phyloP scores from a whole-genome alignment of 92 coral and sea anemone species.

The Zoanthus sociatus region DNA sequence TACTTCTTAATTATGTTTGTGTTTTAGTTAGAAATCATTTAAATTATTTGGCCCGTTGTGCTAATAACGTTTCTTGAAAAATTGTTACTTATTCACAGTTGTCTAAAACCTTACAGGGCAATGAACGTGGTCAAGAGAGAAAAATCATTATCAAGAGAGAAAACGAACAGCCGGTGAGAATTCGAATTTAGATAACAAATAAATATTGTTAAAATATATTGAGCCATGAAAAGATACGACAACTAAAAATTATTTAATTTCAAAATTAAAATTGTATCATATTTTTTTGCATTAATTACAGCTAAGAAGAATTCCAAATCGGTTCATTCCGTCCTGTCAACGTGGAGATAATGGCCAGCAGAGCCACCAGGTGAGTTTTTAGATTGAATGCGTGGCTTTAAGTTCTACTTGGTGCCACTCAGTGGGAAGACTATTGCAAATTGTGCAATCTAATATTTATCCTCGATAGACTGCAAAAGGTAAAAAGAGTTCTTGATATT shows the following conservation, averaged over 20 bases:
- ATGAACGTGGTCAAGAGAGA: not conserved
- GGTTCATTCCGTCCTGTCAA: not conserved
- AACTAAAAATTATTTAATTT: too few species aligned
- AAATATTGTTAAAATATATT: too few species aligned
- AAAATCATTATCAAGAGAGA: not conserved
- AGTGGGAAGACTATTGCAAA: too few species aligned
- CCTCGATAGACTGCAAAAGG: too few species aligned
- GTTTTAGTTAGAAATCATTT: too few species aligned
- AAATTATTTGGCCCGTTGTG: too few species aligned
- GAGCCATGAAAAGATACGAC: not conserved
- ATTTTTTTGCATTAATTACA: not conserved
- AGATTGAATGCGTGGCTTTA: not conserved
- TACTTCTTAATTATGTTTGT: too few species aligned
- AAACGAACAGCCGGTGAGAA: not conserved
- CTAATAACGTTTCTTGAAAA: too few species aligned
- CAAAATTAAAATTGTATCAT: too few species aligned
- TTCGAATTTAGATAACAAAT: not conserved
- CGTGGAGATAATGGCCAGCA: not conserved
- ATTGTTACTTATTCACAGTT: too few species aligned
- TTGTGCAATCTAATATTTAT: too few species aligned
- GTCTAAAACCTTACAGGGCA: not conserved
- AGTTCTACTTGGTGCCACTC: not conserved
- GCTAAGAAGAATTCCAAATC: not conserved
- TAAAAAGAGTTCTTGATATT: too few species aligned
- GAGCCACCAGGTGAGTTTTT: not conserved